Evolutionary conservation across 2,797 vertebrate species (phyloP).

Genomic region (Premnoplex brunnescens): DNA sequence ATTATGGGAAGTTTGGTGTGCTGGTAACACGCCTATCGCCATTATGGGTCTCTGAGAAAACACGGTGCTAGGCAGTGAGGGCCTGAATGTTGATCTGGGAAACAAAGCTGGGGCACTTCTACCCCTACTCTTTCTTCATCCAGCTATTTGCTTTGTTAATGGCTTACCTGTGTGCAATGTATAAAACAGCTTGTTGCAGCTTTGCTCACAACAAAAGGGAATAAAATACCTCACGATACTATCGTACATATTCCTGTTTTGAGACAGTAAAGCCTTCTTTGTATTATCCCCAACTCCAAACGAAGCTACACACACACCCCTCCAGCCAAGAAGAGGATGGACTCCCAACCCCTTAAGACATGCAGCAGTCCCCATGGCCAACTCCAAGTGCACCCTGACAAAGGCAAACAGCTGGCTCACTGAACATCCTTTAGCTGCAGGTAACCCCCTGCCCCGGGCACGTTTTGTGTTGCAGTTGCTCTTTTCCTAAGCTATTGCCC

Average conservation of each 20-base stretch:
- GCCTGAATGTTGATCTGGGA: background rate
- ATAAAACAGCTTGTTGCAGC: conserved; percentile 57
- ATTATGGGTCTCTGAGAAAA: background rate
- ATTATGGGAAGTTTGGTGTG: background rate
- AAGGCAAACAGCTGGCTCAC: background rate
- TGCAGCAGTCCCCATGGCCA: background rate
- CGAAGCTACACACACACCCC: rapidly evolving
- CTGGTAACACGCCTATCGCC: background rate
- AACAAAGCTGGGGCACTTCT: background rate
- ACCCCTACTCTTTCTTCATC: background rate
- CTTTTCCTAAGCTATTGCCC: background rate
- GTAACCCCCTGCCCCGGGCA: background rate
- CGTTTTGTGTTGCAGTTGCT: background rate
- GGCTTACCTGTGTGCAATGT: conserved; percentile 57
- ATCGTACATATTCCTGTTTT: conserved; percentile 12
- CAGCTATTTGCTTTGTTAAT: conserved; percentile 4
- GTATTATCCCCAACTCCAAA: background rate
- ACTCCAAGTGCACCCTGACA: background rate
- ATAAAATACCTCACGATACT: conserved; percentile 77
- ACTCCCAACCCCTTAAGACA: background rate
- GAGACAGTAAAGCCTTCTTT: conserved; percentile 32
- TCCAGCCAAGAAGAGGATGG: background rate
- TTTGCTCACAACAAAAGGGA: conserved; percentile 74
- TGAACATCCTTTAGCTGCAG: background rate
- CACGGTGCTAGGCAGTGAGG: background rate